phyloP scores from a whole-genome alignment of 23 tunicate species.

The Aplidium turbinatum region DNA sequence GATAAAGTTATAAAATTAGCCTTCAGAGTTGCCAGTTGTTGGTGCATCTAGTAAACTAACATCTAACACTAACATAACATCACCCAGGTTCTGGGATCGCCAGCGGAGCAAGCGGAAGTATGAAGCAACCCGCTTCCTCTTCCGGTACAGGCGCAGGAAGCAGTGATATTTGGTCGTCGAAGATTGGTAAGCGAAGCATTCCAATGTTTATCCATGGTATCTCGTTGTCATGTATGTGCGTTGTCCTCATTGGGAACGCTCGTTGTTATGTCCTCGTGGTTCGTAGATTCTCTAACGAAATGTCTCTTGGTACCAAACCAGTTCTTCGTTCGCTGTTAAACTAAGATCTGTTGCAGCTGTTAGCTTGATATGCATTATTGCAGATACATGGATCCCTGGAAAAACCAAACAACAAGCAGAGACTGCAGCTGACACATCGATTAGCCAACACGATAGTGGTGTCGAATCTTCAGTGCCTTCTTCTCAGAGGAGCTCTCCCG shows the following conservation, averaged over 20 bases:
- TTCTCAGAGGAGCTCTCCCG: slow-evolving; percentile 86
- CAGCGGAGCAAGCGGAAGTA: slow-evolving; percentile 59
- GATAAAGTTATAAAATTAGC: no score
- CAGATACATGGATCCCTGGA: slow-evolving; percentile 68
- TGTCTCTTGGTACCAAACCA: no score
- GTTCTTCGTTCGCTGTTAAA: no score
- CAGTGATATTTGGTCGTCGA: slow-evolving; percentile 1
- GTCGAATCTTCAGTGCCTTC: slow-evolving; percentile 95
- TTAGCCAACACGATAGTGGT: slow-evolving; percentile 86
- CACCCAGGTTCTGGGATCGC: slow-evolving; percentile 24
- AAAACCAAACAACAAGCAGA: slow-evolving; percentile 11
- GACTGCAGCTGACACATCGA: slow-evolving; percentile 20
- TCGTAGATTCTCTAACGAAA: no score
- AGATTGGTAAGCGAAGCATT: slow-evolving; percentile 1
- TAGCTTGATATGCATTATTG: background rate
- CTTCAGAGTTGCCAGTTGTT: no score
- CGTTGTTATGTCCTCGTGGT: no score
- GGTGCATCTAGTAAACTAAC: no score
- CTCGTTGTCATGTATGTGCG: background rate
- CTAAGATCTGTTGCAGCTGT: no score
- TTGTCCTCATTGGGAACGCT: no score
- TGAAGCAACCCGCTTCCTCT: slow-evolving; percentile 43
- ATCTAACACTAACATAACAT: no score
- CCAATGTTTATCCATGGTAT: background rate
- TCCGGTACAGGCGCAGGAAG: slow-evolving; percentile 1